These are phyloP conservation scores for Apotomis betuletana DNA, from an alignment of 2,888 invertebrate species.

Conservation along the genomic window DNA sequence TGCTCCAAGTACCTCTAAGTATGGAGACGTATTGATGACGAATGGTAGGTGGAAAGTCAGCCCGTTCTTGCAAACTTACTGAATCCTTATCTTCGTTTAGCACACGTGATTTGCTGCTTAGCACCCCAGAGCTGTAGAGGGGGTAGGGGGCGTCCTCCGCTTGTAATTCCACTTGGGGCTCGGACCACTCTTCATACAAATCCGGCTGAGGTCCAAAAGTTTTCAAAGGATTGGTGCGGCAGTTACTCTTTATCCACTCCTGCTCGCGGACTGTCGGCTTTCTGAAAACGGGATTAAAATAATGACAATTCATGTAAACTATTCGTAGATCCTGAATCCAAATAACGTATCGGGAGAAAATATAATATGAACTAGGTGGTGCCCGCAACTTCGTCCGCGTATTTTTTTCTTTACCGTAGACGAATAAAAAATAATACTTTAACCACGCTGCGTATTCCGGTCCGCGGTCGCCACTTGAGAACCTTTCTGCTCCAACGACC, in stretches of 20 bases:
- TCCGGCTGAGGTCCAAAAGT: constrained; percentile 80
- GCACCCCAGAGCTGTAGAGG: neutral
- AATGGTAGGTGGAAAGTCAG: too few species aligned
- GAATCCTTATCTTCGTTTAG: neutral
- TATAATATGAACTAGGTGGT: too few species aligned
- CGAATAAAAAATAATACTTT: too few species aligned
- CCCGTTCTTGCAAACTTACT: neutral
- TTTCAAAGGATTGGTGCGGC: constrained; percentile 83
- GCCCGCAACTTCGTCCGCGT: too few species aligned
- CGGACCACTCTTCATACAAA: constrained; percentile 80
- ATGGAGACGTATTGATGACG: neutral
- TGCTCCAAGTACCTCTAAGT: neutral
- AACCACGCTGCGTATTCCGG: too few species aligned
- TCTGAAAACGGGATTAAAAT: constrained; percentile 51
- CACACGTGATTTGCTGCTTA: neutral
- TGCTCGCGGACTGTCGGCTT: constrained; percentile 81
- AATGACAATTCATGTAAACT: neutral
- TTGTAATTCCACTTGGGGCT: constrained; percentile 45
- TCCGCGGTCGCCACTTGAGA: too few species aligned
- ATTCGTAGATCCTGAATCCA: too few species aligned
- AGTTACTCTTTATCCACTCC: constrained; percentile 86
- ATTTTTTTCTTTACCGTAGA: too few species aligned
- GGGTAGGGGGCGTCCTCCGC: constrained; percentile 1
- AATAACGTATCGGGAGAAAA: too few species aligned
- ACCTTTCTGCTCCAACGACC: too few species aligned